Evolutionary conservation across 2,113 vertebrate species (phyloP).

Genomic region (Thinocorus orbignyianus): DNA sequence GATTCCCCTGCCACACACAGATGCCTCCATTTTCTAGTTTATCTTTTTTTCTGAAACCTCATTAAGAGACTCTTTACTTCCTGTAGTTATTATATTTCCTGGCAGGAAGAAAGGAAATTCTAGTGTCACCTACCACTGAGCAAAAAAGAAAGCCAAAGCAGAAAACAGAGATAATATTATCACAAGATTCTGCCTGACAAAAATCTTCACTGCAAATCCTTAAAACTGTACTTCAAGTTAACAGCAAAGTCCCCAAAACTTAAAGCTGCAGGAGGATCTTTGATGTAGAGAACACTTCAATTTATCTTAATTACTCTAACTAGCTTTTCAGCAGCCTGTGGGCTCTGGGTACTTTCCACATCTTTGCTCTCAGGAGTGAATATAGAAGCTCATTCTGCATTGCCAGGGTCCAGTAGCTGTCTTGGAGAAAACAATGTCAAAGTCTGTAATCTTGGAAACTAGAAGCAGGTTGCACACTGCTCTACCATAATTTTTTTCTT

Average conservation of each 20-base stretch:
- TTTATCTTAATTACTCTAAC: not conserved
- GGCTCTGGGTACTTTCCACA: not conserved
- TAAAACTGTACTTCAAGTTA: not conserved
- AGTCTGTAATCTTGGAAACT: not conserved
- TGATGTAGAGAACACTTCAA: not conserved
- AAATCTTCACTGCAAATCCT: not conserved
- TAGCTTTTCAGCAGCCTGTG: not conserved
- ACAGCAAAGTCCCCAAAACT: not conserved
- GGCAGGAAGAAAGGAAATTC: not conserved
- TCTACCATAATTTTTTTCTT: not conserved
- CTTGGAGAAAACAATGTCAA: not conserved
- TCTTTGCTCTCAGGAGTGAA: not conserved
- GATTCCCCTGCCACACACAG: not conserved
- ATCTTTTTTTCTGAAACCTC: not conserved
- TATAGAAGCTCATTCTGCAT: not conserved
- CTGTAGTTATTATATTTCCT: not conserved
- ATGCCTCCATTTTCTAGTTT: not conserved
- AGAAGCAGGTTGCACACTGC: not conserved
- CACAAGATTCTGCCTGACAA: not conserved
- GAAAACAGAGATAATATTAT: not conserved
- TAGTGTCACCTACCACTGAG: not conserved
- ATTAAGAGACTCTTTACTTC: not conserved
- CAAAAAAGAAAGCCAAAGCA: not conserved
- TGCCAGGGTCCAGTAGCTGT: not conserved
- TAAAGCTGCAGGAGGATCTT: not conserved